A percentile compares a stretch with the other conserved stretches of the same genome.
Evolutionary conservation across 64 coral and sea anemone genomes (phyloP).

Genomic region (Montipora sp.): DNA sequence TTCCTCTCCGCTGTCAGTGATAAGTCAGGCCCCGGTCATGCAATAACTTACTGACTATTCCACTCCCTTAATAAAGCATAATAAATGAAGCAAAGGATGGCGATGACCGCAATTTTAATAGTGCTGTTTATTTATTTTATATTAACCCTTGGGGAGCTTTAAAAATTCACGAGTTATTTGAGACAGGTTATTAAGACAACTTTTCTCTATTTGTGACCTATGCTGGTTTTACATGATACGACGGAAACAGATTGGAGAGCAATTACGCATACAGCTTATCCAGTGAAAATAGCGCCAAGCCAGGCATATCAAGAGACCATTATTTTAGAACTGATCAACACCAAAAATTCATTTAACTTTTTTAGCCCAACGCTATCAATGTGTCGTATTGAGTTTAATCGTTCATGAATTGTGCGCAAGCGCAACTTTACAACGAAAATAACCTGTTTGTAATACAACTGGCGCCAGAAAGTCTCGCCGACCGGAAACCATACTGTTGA

Average conservation of each 20-base stretch:
- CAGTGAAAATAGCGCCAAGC: not conserved
- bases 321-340: not conserved
- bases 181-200: not conserved
- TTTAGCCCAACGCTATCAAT: not conserved
- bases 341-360: not conserved
- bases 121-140: not conserved
- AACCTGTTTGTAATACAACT: not conserved
- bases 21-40: not conserved
- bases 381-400: not conserved
- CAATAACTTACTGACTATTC: not conserved
- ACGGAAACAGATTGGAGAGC: not conserved
- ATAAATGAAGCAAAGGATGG: not conserved
- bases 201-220: not conserved
- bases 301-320: not conserved
- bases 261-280: not conserved
- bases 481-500: conserved; percentile 47
- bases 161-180: not conserved
- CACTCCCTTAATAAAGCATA: not conserved
- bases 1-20: not conserved
- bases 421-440: not conserved
- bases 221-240: not conserved
- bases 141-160: not conserved
- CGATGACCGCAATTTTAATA: not conserved
- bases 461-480: conserved; percentile 27
- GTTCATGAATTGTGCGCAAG: not conserved